Conservation (phyloP, 1,140 invertebrate species). For the Orius insidiosus region DNA sequence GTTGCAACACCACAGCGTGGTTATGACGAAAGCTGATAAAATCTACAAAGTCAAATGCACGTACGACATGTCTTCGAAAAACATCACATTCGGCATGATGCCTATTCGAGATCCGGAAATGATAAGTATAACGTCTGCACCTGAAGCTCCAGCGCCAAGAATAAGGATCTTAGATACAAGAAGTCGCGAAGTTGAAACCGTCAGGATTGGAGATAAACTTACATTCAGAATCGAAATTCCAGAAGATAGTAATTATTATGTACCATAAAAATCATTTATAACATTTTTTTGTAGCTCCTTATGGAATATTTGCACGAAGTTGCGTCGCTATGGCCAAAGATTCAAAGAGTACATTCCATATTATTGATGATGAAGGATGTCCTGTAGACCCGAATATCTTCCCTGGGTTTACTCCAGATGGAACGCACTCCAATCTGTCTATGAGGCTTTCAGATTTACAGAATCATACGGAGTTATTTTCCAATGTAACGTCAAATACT, state of each 20-base stretch:
- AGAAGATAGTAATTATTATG: slow-evolving; percentile 58
- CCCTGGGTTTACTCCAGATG: slow-evolving; percentile 73
- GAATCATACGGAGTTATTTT: slow-evolving; percentile 93
- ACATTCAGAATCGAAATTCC: slow-evolving; percentile 92
- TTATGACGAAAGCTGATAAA: slow-evolving; percentile 92
- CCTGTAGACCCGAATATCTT: slow-evolving; percentile 86
- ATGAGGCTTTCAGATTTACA: slow-evolving; percentile 89
- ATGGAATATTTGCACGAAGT: slow-evolving; percentile 86
- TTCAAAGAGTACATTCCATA: slow-evolving; percentile 87
- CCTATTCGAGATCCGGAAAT: slow-evolving; percentile 86
- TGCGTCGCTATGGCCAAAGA: slow-evolving; percentile 95
- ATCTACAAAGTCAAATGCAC: slow-evolving; percentile 94
- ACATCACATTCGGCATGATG: slow-evolving; percentile 94
- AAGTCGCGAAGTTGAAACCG: slow-evolving; percentile 77
- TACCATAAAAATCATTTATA: slow-evolving; percentile 1
- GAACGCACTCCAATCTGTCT: slow-evolving; percentile 77
- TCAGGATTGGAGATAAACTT: slow-evolving; percentile 83
- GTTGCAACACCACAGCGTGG: slow-evolving; percentile 85
- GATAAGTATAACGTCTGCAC: slow-evolving; percentile 87
- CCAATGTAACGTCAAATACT: slow-evolving; percentile 94
- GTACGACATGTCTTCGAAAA: slow-evolving; percentile 90
- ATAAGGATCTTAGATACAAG: slow-evolving; percentile 76
- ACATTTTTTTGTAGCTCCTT: slow-evolving; percentile 50
- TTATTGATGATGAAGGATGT: slow-evolving; percentile 88
- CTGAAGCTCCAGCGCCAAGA: slow-evolving; percentile 82